Conservation (phyloP, 2,113 vertebrate species). For the Pavo muticus region DNA sequence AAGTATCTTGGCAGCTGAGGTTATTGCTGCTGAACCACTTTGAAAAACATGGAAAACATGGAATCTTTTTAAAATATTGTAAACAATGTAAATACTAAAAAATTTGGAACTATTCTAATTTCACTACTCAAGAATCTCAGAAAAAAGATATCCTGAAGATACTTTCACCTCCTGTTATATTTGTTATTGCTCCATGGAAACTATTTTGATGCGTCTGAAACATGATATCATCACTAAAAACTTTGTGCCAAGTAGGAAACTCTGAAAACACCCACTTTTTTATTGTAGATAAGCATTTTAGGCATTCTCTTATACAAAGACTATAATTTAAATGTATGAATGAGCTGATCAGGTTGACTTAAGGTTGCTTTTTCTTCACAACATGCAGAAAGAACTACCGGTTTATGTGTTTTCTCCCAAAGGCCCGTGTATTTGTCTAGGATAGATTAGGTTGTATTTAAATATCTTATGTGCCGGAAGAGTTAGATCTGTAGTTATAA, state of each 20-base stretch:
- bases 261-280: background rate
- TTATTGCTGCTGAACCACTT: background rate
- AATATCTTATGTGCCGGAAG: background rate
- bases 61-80: background rate
- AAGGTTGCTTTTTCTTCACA: background rate
- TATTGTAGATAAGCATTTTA: background rate
- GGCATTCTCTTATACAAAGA: background rate
- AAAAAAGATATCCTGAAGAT: background rate
- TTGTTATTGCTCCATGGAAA: background rate
- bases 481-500: background rate
- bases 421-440: background rate
- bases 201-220: background rate
- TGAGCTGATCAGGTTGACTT: background rate
- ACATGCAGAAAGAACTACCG: background rate
- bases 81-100: background rate
- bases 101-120: background rate
- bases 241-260: background rate
- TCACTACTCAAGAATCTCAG: background rate
- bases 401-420: background rate
- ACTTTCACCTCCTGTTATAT: fast-evolving
- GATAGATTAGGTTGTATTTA: background rate
- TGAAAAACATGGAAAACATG: background rate
- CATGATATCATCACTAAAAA: background rate
- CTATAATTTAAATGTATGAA: background rate
- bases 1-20: background rate